Evolutionary conservation across 92 coral and sea anemone species (phyloP), one percentile per base, ranked within the genome.

Genomic region (Paragorgia papillata): DNA sequence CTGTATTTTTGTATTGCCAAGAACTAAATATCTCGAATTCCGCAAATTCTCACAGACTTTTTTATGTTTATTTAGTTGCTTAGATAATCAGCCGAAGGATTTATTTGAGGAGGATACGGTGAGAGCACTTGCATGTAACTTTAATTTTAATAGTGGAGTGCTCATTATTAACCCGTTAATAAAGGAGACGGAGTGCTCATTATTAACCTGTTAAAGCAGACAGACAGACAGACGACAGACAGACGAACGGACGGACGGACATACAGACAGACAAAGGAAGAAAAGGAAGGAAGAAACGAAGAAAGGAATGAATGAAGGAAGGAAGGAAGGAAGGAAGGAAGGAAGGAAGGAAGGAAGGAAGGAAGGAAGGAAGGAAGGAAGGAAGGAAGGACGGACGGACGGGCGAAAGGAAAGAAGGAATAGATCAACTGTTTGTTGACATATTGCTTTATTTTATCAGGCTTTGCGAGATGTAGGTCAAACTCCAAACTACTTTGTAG

Each of bases 41-140:
- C n/a, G n/a, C n/a, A n/a, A n/a, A n/a, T n/a, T n/a, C n/a, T n/a
- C n/a, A n/a, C n/a, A n/a, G n/a, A n/a, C n/a, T 28, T 1, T 53
- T 40, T 30, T 68, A 2, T 15, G 15, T 22, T 13, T 76, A 13
- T 31, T 40, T 49, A 93, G 97, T 14, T 93, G 97, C 59, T 83
- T 93, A 5, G 83, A 86, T 59, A 93, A 93, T 57, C 97, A 93
- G 30, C 97, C 97, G 13, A 86, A 81, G 54, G 87, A 90, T 43
- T 85, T 90, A 41, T 93, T 90, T 70, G 76, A 82, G 1, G 90
- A 84, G 59, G 97, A 93, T 57, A 80, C 49, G 90, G 97, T 92
- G 75, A 64, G 89, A 60, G 22, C 24, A 46, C n/a, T 46, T 15
- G 43, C n/a, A n/a, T n/a, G n/a, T n/a, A n/a, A n/a, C n/a, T 9